These are phyloP conservation scores for Leptopilina myrica DNA, from an alignment of 2,888 invertebrate species.

Conservation along the genomic window DNA sequence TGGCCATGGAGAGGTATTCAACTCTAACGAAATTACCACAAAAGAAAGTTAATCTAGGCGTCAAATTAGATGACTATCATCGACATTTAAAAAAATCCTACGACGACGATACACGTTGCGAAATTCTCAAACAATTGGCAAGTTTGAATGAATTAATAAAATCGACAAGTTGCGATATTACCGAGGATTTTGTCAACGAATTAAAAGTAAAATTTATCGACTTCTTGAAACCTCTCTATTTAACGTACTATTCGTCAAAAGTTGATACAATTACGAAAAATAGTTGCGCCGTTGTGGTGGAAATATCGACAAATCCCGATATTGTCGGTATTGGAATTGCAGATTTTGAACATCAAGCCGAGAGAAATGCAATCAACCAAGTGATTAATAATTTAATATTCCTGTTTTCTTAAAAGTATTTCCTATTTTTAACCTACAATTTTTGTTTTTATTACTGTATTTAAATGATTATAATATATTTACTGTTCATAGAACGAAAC, in stretches of 20 bases:
- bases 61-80: constrained; percentile 12
- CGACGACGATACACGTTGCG: constrained; percentile 44
- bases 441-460: too few relatives aligned
- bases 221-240: constrained; percentile 48
- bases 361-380: constrained; percentile 41
- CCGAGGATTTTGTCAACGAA: constrained; percentile 32
- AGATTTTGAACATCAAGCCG: constrained; percentile 46
- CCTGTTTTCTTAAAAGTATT: not conserved
- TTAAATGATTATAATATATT: too few relatives aligned
- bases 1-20: not conserved
- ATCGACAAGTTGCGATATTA: not conserved
- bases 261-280: not conserved
- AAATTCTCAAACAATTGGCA: constrained; percentile 47
- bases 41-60: not conserved
- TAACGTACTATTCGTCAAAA: constrained; percentile 37
- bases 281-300: constrained; percentile 44
- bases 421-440: too few relatives aligned
- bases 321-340: constrained; percentile 59
- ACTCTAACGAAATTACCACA: not conserved
- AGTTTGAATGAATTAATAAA: not conserved
- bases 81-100: constrained; percentile 56
- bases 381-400: not conserved
- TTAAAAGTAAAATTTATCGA: constrained; percentile 46
- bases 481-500: too few relatives aligned
- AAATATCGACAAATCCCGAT: constrained; percentile 61